Base-by-base conservation (phyloP, 2,888 invertebrate genomes). In the Eristalis intricaria region DNA sequence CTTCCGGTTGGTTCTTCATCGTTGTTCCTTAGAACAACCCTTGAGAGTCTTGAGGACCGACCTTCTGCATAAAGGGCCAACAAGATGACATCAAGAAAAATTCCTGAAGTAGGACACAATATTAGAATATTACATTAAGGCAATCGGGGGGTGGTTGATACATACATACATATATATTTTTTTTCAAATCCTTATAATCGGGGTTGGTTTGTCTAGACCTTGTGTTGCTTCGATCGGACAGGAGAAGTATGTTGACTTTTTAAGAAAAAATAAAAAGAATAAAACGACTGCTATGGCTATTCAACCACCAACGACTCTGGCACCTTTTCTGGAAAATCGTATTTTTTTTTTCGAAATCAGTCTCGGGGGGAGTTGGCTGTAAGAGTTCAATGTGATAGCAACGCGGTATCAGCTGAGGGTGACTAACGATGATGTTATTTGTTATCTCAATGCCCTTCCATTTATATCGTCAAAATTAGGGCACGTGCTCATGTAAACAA, bases 401-500 rank as follows among this genome's bases (percentile, higher is more conserved):
- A 26, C 26, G 63, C 68, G 75, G 66, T 66, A 83, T 83, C 84
- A 82, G 80, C 65, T 64, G 74, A 71, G 86, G 86, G 83, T 87
- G 78, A 75, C 74, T 87, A 83, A 87, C 86, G 83, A 68, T 87
- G 86, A 87, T 87, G 86, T 78, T 87, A 87, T 87, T 82, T 82
- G 83, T 83, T 83, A 87, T 87, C 83, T 83, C 86, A 83, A 86
- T 86, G 75, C 78, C 75, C 73, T 86, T 63, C 65, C 71, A 83
- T 83, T 79, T 87, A 83, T 79, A 75, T 68, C 83, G 83, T 88
- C 77, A 78, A 86, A 88, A 85, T 88, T 88, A 85, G 82, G 88
- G 74, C 88, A 88, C 88, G 88, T 88, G 88, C 85, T 85, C 83
- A 87, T 87, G 86, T 88, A 88, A 88, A 82, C 88, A 88, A 88